Conservation (phyloP, 2,888 invertebrate genomes). For the Drosophila pegasa region DNA sequence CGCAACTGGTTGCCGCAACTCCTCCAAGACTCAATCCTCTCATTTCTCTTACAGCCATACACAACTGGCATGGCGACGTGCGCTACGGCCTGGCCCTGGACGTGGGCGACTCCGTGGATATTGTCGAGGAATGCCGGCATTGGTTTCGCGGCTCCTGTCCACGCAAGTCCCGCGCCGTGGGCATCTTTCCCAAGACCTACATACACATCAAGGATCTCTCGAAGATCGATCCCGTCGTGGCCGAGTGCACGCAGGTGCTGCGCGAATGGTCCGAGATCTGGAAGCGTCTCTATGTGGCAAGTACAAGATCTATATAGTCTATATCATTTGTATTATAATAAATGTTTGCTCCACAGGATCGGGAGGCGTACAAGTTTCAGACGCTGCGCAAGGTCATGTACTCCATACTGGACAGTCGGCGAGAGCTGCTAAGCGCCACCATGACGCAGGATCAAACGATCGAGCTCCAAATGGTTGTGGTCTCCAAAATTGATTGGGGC, state of each 20-base stretch:
- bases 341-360: constrained; percentile 87
- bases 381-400: constrained; percentile 95
- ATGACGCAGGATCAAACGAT: constrained; percentile 96
- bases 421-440: constrained; percentile 94
- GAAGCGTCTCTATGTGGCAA: constrained; percentile 96
- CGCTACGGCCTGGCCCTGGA: constrained; percentile 92
- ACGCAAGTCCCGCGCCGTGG: constrained; percentile 88
- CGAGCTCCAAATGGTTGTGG: constrained; percentile 93
- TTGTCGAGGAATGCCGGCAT: constrained; percentile 92
- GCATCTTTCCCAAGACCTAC: constrained; percentile 93
- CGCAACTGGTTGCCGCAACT: constrained; percentile 62
- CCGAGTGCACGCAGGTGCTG: constrained; percentile 95
- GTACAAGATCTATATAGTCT: constrained; percentile 66
- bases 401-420: constrained; percentile 93
- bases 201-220: constrained; percentile 94
- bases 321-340: too few species aligned
- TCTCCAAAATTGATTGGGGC: constrained; percentile 97
- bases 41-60: constrained; percentile 89
- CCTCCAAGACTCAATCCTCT: neutral
- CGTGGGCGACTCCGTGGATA: constrained; percentile 96
- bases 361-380: constrained; percentile 93
- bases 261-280: constrained; percentile 97
- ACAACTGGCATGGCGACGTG: constrained; percentile 94
- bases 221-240: constrained; percentile 94
- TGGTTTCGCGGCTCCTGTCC: constrained; percentile 96